Evolutionary conservation across 2,888 invertebrate species (phyloP).

Genomic region (Cerastoderma edule): DNA sequence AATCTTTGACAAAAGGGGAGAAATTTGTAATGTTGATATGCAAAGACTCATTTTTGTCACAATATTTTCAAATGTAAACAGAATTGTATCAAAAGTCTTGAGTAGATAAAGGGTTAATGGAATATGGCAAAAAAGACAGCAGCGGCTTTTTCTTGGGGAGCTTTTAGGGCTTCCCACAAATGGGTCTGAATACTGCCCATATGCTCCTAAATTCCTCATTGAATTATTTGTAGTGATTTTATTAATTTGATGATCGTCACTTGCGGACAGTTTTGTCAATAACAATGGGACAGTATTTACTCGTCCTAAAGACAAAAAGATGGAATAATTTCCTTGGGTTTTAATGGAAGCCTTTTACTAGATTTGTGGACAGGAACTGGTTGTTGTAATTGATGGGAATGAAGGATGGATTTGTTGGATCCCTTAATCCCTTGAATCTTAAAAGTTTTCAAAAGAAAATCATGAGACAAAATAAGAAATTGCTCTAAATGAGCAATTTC

Average conservation of each 20-base stretch:
- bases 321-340: constrained; percentile 6
- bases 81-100: neutral
- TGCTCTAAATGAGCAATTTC: constrained; percentile 1
- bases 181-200: constrained; percentile 35
- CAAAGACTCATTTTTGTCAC: neutral
- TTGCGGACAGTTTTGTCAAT: constrained; percentile 25
- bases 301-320: constrained; percentile 12
- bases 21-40: too few relatives aligned
- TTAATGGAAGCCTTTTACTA: constrained; percentile 17
- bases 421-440: too few relatives aligned
- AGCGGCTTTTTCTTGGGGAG: constrained; percentile 6
- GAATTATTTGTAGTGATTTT: constrained; percentile 49
- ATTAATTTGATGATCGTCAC: constrained; percentile 30
- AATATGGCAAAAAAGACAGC: constrained; percentile 12
- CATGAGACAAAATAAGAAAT: neutral
- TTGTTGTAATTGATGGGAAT: too few relatives aligned
- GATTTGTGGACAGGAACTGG: too few relatives aligned
- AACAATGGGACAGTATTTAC: constrained; percentile 2
- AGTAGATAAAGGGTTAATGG: constrained; percentile 3
- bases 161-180: constrained; percentile 36
- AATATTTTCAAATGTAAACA: neutral
- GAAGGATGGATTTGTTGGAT: too few relatives aligned
- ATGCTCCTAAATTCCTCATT: constrained; percentile 48
- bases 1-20: too few relatives aligned
- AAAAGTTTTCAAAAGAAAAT: too few relatives aligned